phyloP scores from a whole-genome alignment of 2,888 invertebrate species.

The Drosophila mimica region DNA sequence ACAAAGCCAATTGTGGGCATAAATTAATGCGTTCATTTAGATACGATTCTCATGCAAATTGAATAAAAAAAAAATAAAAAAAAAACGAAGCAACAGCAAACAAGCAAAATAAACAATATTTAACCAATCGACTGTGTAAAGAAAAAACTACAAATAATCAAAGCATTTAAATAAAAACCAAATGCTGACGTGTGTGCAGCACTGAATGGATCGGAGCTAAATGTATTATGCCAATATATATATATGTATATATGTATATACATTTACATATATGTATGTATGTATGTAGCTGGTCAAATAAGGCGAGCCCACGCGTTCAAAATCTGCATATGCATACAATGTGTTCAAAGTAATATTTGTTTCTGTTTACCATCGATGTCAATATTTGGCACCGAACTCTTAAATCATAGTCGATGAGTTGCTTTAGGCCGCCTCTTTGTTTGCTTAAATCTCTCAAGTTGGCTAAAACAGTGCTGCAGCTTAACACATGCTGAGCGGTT shows the following conservation, averaged over 20 bases:
- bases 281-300: constrained; percentile 33
- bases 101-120: constrained; percentile 49
- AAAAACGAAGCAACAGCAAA: constrained; percentile 29
- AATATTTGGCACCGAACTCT: constrained; percentile 58
- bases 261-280: no score
- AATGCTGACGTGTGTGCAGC: constrained; percentile 25
- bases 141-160: constrained; percentile 36
- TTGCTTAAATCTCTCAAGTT: constrained; percentile 17
- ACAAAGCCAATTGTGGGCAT: constrained; percentile 75
- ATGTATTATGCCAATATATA: constrained; percentile 1
- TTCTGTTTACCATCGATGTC: constrained; percentile 64
- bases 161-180: constrained; percentile 31
- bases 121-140: constrained; percentile 52
- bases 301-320: constrained; percentile 33
- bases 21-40: constrained; percentile 79
- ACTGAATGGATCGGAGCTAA: neutral
- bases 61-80: constrained; percentile 41
- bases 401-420: constrained; percentile 57
- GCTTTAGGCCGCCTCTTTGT: constrained; percentile 27
- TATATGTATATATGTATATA: neutral
- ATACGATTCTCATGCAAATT: constrained; percentile 81
- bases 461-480: constrained; percentile 13
- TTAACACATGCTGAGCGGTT: constrained; percentile 32
- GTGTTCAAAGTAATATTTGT: constrained; percentile 44
- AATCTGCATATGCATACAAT: constrained; percentile 20